Evolutionary conservation across 2,888 invertebrate species (phyloP), one percentile per base, ranked within the genome.

Genomic region (Drosophila setosimentum): DNA sequence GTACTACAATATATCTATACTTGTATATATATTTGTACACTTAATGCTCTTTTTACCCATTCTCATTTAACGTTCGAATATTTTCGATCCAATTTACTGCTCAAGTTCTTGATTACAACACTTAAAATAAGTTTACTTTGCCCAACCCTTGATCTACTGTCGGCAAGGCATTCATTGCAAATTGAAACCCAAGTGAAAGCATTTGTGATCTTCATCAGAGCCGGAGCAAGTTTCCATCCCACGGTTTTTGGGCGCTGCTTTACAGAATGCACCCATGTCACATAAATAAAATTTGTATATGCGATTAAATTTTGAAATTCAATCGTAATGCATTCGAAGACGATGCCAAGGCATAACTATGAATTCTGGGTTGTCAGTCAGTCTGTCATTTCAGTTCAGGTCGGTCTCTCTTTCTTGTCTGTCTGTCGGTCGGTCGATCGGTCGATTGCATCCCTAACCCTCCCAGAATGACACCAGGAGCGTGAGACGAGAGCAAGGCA

Each of bases 211-310:
- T 57, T 70, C 30, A 51, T 68, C 27, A 61, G 18, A 50, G 27
- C 10, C 18, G n/a, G n/a, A 11, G 51, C n/a, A 68, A 68, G 60
- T 77, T 70, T 45, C 89, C 87, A 77, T 88, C 87, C 74, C 85
- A 86, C 87, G 89, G 89, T 74, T 45, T 45, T 21, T 64, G 70
- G 62, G 48, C 70, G 57, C 61, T 63, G 53, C 29, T 45, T 53
- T 68, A 75, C 70, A 64, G 59, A 70, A 72, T 83, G 85, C 90
- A 87, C 87, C 87, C 87, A 90, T 87, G 87, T 87, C 87, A 87
- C 87, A 87, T 87, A 87, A 87, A 87, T 90, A 87, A 87, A 87
- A 87, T 87, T 87, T 87, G 90, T 87, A 85, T 87, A 86, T 89
- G 72, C 90, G 87, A 90, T 87, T 87, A 82, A 86, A 86, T 90